These are phyloP conservation scores for Corvus cornix DNA, from an alignment of 2,113 vertebrate genomes.

Conservation along the genomic window DNA sequence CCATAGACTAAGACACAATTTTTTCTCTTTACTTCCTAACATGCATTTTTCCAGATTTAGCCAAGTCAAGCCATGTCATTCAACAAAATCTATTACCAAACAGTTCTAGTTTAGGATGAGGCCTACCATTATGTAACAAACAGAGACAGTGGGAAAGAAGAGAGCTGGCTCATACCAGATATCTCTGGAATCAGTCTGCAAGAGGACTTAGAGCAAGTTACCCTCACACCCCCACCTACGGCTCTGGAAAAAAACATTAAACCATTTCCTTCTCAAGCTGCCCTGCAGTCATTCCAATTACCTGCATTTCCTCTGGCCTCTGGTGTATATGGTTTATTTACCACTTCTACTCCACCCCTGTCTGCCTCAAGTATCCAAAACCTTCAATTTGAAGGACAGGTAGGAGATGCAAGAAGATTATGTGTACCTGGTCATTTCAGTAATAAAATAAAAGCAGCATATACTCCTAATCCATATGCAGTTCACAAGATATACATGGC, in stretches of 20 bases:
- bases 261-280: not conserved
- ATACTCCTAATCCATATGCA: not conserved
- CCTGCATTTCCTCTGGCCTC: not conserved
- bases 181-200: not conserved
- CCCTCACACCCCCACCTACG: not conserved
- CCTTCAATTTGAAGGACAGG: not conserved
- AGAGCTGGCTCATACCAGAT: not conserved
- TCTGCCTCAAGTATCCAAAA: not conserved
- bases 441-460: not conserved
- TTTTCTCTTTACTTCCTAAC: not conserved
- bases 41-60: not conserved
- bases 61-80: not conserved
- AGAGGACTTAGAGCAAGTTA: not conserved
- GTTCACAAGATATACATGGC: slow-evolving; percentile 47
- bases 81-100: not conserved
- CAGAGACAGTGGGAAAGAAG: not conserved
- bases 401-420: not conserved
- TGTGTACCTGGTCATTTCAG: not conserved
- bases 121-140: not conserved
- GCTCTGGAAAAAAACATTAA: not conserved
- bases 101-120: not conserved
- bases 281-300: not conserved
- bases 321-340: not conserved
- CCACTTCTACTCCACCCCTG: not conserved
- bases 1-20: not conserved